Conservation (phyloP, 2,797 vertebrate species). For the Gymnoscopelus microlampas region DNA sequence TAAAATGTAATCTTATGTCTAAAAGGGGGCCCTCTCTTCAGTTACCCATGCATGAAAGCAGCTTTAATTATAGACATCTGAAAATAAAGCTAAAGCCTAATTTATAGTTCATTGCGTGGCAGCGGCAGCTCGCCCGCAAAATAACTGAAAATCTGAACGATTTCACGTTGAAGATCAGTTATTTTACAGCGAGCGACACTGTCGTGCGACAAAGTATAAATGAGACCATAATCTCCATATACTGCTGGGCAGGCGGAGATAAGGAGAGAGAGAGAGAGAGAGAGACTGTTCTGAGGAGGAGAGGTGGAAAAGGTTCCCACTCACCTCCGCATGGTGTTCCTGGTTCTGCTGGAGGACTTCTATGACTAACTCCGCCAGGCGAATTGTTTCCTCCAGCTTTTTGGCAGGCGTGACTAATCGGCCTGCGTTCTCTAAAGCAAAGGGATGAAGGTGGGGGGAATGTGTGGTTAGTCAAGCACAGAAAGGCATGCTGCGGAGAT, state of each 20-base stretch:
- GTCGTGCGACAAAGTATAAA: too few relatives aligned
- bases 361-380: slow-evolving; percentile 98
- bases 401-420: slow-evolving; percentile 99
- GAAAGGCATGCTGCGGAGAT: slow-evolving; percentile 60
- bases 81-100: slow-evolving; percentile 56
- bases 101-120: too few relatives aligned
- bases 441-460: slow-evolving; percentile 82
- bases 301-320: slow-evolving; percentile 69
- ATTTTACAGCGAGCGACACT: too few relatives aligned
- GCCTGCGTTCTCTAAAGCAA: slow-evolving; percentile 99
- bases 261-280: slow-evolving; percentile 28
- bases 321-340: slow-evolving; percentile 99
- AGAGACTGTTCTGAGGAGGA: slow-evolving; percentile 16
- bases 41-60: slow-evolving; percentile 66
- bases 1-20: slow-evolving; percentile 52
- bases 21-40: slow-evolving; percentile 6
- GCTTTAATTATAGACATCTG: slow-evolving; percentile 67
- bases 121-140: too few relatives aligned
- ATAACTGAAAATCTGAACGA: too few relatives aligned
- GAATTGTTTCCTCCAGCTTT: slow-evolving; percentile 99
- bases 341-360: slow-evolving; percentile 99
- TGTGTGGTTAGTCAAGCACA: slow-evolving; percentile 85
- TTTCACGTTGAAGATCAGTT: too few relatives aligned
- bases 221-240: slow-evolving; percentile 30
- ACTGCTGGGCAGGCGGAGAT: slow-evolving; percentile 46